Conservation (phyloP, 2,113 vertebrate genomes). For the Poeciliopsis turrubarensis region DNA sequence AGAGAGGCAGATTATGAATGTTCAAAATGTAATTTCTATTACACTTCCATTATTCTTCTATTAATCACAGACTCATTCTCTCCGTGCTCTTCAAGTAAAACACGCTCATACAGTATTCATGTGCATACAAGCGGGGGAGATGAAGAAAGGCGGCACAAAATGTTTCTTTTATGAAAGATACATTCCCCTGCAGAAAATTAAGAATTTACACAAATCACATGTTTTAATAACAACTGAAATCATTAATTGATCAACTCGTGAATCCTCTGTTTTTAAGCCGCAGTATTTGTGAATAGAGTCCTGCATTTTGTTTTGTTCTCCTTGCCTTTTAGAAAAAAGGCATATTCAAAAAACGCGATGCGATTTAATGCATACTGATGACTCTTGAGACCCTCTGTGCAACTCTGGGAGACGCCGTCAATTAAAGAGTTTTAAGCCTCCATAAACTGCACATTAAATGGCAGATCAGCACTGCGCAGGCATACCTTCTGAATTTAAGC, state of each 20-base stretch:
- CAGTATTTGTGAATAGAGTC: slow-evolving; percentile 53
- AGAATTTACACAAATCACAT: slow-evolving; percentile 48
- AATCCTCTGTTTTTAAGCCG: slow-evolving; percentile 43
- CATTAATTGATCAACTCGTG: slow-evolving; percentile 44
- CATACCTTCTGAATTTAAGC: slow-evolving; percentile 56
- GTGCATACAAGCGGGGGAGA: slow-evolving; percentile 57
- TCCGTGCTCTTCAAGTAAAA: slow-evolving; percentile 72
- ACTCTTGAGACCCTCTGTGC: slow-evolving; percentile 76
- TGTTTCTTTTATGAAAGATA: slow-evolving; percentile 73
- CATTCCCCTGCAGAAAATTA: slow-evolving; percentile 44
- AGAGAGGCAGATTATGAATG: slow-evolving; percentile 78
- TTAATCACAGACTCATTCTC: slow-evolving; percentile 81
- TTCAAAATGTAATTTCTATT: slow-evolving; percentile 82
- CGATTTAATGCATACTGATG: slow-evolving; percentile 84
- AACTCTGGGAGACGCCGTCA: slow-evolving; percentile 68
- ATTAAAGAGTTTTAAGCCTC: slow-evolving; percentile 80
- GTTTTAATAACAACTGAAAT: slow-evolving; percentile 66
- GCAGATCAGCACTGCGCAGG: slow-evolving; percentile 63
- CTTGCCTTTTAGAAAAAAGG: slow-evolving; percentile 59
- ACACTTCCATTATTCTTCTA: slow-evolving; percentile 81
- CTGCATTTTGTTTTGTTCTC: slow-evolving; percentile 62
- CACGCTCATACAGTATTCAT: slow-evolving; percentile 80
- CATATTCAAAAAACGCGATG: slow-evolving; percentile 76
- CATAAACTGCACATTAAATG: slow-evolving; percentile 78
- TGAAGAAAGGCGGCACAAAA: slow-evolving; percentile 66